A percentile compares a stretch with the other conserved stretches of the same genome.
These are phyloP conservation scores for Neoniphon sammara DNA, from an alignment of 2,797 vertebrate genomes.

Conservation along the genomic window DNA sequence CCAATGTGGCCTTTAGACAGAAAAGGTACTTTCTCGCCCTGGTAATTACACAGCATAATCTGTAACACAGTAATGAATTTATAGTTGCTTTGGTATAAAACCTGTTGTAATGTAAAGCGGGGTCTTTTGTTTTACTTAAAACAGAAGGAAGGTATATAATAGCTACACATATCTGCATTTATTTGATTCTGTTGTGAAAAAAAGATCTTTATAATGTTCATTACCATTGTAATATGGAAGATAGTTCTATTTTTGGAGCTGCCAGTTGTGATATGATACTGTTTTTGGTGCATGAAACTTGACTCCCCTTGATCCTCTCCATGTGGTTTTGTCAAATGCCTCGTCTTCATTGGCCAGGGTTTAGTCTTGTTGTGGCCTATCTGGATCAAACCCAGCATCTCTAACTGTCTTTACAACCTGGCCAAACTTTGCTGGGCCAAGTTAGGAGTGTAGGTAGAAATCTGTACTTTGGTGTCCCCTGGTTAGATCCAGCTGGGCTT, in stretches of 20 bases:
- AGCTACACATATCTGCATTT: slow-evolving; percentile 29
- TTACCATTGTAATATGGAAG: slow-evolving; percentile 57
- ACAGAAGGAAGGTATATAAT: slow-evolving; percentile 16
- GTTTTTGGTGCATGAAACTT: slow-evolving; percentile 36
- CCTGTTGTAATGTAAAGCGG: slow-evolving; percentile 1
- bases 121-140: slow-evolving; percentile 10
- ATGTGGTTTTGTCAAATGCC: slow-evolving; percentile 25
- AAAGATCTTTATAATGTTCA: slow-evolving; percentile 42
- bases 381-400: neutral
- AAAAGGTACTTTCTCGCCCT: slow-evolving; percentile 6
- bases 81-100: slow-evolving; percentile 16
- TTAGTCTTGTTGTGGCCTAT: neutral
- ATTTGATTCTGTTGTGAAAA: slow-evolving; percentile 41
- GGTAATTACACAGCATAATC: slow-evolving; percentile 7
- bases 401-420: neutral
- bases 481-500: slow-evolving; percentile 22
- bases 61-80: slow-evolving; percentile 17
- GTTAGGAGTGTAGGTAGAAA: slow-evolving; percentile 13
- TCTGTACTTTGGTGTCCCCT: neutral
- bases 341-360: slow-evolving; percentile 28
- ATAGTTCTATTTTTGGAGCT: slow-evolving; percentile 69
- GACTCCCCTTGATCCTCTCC: slow-evolving; percentile 22
- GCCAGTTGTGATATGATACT: slow-evolving; percentile 38
- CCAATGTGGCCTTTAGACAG: neutral
- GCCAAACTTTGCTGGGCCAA: neutral